Evolutionary conservation across 2,888 invertebrate species (phyloP).

Genomic region (Uloborus plumipes): DNA sequence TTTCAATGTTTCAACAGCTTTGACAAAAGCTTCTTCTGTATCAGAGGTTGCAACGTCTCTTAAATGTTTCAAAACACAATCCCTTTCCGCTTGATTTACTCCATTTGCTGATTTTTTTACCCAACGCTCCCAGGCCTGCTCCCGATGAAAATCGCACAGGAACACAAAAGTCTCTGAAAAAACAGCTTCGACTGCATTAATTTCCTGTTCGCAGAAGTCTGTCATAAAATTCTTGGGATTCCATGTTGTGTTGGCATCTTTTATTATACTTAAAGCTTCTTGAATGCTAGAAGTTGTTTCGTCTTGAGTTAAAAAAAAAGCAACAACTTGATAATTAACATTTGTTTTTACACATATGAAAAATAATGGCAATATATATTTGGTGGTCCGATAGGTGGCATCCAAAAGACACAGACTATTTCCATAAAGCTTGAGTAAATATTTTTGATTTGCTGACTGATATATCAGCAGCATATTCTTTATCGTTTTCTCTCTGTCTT

Average conservation of each 20-base stretch:
- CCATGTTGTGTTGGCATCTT: background rate
- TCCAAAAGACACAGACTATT: background rate
- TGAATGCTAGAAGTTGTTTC: background rate
- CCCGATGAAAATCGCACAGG: background rate
- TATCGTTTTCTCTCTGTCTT: background rate
- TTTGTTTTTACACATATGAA: conserved; percentile 1
- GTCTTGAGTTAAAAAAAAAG: background rate
- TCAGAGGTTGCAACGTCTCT: background rate
- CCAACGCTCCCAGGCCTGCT: conserved; percentile 1
- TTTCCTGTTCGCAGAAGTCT: too few relatives aligned
- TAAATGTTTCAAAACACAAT: conserved; percentile 1
- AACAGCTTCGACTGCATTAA: too few relatives aligned
- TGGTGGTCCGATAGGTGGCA: background rate
- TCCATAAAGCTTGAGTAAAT: background rate
- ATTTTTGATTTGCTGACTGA: background rate
- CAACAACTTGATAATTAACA: conserved; percentile 2
- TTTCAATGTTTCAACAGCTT: background rate
- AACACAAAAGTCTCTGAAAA: background rate
- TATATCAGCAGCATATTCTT: background rate
- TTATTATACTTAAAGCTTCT: background rate
- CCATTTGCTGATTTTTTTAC: background rate
- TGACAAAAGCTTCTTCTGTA: background rate
- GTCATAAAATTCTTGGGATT: background rate
- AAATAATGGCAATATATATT: background rate
- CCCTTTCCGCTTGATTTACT: background rate